phyloP scores from a whole-genome alignment of 2,888 invertebrate genomes.

The Pegoplata infirma region DNA sequence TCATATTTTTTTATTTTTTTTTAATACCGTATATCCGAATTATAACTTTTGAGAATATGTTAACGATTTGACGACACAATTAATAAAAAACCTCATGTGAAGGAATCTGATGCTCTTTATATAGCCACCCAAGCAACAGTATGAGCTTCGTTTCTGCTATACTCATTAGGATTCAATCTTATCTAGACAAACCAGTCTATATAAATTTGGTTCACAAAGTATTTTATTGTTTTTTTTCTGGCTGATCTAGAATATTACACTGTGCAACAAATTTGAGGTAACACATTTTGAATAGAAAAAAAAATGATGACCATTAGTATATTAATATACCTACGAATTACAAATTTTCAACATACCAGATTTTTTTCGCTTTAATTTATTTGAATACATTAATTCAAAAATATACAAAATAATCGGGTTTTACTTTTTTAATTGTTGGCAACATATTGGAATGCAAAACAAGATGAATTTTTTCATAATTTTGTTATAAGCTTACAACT shows the following conservation, averaged over 20 bases:
- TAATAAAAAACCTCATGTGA: constrained; percentile 34
- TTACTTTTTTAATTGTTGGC: too few relatives aligned
- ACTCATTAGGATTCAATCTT: constrained; percentile 31
- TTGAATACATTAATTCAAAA: too few relatives aligned
- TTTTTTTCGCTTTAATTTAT: too few relatives aligned
- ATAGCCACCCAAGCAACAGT: constrained; percentile 30
- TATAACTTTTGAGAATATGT: constrained; percentile 2
- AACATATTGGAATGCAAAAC: too few relatives aligned
- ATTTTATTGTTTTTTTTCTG: not conserved
- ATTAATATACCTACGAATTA: too few relatives aligned
- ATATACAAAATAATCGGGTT: too few relatives aligned
- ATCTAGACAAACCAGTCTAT: constrained; percentile 42
- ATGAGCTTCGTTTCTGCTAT: not conserved
- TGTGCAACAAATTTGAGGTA: too few relatives aligned
- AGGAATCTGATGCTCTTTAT: constrained; percentile 54
- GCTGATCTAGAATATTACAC: constrained; percentile 56
- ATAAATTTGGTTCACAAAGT: constrained; percentile 15
- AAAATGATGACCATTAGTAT: too few relatives aligned
- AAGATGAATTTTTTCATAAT: too few relatives aligned
- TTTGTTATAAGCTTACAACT: too few relatives aligned
- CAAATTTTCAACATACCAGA: too few relatives aligned
- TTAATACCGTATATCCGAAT: not conserved
- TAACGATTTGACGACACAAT: constrained; percentile 16
- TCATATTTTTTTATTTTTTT: constrained; percentile 47
- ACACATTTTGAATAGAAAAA: too few relatives aligned